Evolutionary conservation across 2,113 vertebrate species (phyloP).

Genomic region (Prionailurus viverrinus): DNA sequence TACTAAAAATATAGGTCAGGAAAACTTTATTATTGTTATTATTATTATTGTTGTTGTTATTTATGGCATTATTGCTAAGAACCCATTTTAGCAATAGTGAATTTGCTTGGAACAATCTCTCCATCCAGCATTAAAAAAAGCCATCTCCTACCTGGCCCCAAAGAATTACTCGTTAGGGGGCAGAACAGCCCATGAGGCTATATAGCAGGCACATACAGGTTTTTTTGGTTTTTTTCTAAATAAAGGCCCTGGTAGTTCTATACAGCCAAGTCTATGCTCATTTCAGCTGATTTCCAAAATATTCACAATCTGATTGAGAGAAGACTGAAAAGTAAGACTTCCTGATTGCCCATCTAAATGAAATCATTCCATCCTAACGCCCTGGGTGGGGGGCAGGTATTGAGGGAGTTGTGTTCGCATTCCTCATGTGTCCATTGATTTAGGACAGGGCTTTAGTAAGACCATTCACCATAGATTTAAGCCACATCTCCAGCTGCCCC

Average conservation of each 20-base stretch:
- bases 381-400: not conserved
- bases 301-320: not conserved
- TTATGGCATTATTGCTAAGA: not conserved
- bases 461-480: not conserved
- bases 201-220: not conserved
- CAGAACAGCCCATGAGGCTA: not conserved
- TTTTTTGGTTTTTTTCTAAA: not conserved
- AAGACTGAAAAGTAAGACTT: not conserved
- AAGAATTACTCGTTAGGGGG: not conserved
- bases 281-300: not conserved
- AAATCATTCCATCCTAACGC: not conserved
- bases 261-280: not conserved
- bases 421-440: not conserved
- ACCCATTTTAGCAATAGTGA: not conserved
- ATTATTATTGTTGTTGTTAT: not conserved
- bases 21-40: not conserved
- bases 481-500: not conserved
- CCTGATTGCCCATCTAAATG: not conserved
- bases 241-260: not conserved
- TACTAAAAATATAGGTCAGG: not conserved
- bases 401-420: fast-evolving
- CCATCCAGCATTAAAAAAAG: not conserved
- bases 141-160: not conserved
- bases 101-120: not conserved
- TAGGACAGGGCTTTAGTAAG: not conserved